These are phyloP conservation scores for Homarus americanus DNA, from an alignment of 1,140 invertebrate species.

Conservation along the genomic window DNA sequence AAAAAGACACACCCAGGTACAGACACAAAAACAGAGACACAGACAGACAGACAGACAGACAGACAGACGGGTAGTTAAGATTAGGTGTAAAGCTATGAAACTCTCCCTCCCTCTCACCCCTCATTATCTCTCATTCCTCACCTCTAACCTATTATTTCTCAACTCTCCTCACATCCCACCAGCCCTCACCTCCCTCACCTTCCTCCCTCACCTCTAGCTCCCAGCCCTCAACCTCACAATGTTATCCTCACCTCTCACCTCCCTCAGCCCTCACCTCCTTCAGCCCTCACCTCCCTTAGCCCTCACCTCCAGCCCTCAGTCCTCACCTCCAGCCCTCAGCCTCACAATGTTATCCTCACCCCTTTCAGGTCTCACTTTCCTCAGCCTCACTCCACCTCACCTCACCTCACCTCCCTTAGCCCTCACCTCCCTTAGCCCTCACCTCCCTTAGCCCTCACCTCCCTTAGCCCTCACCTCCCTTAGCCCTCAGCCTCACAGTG, in stretches of 20 bases:
- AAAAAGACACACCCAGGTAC: too few species aligned
- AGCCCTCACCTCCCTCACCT: background rate
- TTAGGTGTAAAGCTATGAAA: too few species aligned
- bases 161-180: too few species aligned
- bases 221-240: background rate
- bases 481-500: constrained; percentile 13
- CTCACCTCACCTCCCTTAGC: constrained; percentile 5
- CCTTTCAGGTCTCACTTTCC: too few species aligned
- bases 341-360: background rate
- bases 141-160: too few species aligned
- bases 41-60: too few species aligned
- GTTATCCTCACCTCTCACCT: background rate
- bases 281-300: background rate
- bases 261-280: background rate
- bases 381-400: background rate
- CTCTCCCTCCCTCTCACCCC: too few species aligned
- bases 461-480: background rate
- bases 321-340: background rate
- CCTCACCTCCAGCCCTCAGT: background rate
- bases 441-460: too few species aligned
- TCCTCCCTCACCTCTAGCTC: background rate
- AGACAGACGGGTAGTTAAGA: too few species aligned
- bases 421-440: too few species aligned
- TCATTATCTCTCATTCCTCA: too few species aligned
- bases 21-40: too few species aligned